Conservation (phyloP, 1,140 invertebrate species). For the Drosophila micromelanica region DNA sequence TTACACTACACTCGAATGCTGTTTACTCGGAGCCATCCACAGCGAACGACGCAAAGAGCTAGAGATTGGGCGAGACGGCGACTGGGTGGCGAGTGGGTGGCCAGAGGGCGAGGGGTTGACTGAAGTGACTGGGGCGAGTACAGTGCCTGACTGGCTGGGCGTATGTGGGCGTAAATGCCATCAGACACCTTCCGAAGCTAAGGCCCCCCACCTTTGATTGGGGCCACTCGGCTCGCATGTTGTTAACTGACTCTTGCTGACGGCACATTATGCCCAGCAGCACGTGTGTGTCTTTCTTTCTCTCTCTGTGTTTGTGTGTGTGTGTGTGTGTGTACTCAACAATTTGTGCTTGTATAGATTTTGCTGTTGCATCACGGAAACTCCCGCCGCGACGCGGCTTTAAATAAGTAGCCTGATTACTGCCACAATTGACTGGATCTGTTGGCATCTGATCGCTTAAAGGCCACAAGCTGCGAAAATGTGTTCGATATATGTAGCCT, state of each 20-base stretch:
- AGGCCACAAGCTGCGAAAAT: neutral
- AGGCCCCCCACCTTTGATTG: neutral
- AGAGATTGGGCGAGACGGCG: conserved; percentile 11
- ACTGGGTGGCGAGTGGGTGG: conserved; percentile 8
- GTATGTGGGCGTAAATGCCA: neutral
- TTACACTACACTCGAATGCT: conserved; percentile 82
- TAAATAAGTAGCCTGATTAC: conserved; percentile 47
- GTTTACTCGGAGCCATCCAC: conserved; percentile 61
- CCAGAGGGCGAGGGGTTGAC: neutral
- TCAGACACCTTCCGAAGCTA: conserved; percentile 30
- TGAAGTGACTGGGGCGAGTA: neutral
- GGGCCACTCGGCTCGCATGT: conserved; percentile 32
- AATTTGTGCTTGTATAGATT: conserved; percentile 29
- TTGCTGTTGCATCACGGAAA: conserved; percentile 2
- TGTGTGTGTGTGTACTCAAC: conserved; percentile 13
- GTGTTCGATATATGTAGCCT: neutral
- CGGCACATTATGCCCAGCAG: conserved; percentile 30
- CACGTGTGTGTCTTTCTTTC: neutral
- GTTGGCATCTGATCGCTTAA: conserved; percentile 16
- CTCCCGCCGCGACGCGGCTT: conserved; percentile 9
- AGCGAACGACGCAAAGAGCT: conserved; percentile 7
- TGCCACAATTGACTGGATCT: conserved; percentile 26
- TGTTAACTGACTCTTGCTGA: conserved; percentile 41
- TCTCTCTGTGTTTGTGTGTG: neutral
- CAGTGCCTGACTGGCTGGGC: no score